Evolutionary conservation across 2,888 invertebrate species (phyloP).

Genomic region (Caenorhabditis sp.): DNA sequence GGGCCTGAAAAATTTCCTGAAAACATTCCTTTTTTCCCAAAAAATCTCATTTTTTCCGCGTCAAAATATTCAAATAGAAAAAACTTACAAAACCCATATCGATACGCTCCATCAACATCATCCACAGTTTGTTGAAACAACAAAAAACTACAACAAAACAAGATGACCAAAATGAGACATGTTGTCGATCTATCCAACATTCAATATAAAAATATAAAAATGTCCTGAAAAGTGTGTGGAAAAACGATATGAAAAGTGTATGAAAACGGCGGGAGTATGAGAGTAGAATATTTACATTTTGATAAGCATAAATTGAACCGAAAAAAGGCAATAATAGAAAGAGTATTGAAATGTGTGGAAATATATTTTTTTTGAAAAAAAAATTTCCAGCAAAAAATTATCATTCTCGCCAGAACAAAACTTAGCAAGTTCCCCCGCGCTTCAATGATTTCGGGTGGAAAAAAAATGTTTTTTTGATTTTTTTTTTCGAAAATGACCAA

Average conservation of each 20-base stretch:
- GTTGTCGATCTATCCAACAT: conserved; percentile 19
- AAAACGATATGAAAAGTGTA: conserved; percentile 2
- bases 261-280: not conserved
- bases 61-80: not conserved
- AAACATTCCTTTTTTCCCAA: too few relatives aligned
- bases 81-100: conserved; percentile 24
- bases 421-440: too few relatives aligned
- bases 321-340: not conserved
- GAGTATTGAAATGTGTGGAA: not conserved
- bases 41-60: too few relatives aligned
- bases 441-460: too few relatives aligned
- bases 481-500: too few relatives aligned
- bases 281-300: not conserved
- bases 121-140: conserved; percentile 2
- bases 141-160: conserved; percentile 15
- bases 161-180: conserved; percentile 12
- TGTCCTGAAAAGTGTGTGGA: too few relatives aligned
- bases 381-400: too few relatives aligned
- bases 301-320: not conserved
- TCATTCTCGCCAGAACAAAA: too few relatives aligned
- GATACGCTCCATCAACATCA: conserved; percentile 10
- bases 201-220: not conserved
- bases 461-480: too few relatives aligned
- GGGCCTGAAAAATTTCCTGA: not conserved
- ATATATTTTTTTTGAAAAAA: not conserved